These are phyloP conservation scores for Albula glossodonta DNA, from an alignment of 2,113 vertebrate species.

Conservation along the genomic window DNA sequence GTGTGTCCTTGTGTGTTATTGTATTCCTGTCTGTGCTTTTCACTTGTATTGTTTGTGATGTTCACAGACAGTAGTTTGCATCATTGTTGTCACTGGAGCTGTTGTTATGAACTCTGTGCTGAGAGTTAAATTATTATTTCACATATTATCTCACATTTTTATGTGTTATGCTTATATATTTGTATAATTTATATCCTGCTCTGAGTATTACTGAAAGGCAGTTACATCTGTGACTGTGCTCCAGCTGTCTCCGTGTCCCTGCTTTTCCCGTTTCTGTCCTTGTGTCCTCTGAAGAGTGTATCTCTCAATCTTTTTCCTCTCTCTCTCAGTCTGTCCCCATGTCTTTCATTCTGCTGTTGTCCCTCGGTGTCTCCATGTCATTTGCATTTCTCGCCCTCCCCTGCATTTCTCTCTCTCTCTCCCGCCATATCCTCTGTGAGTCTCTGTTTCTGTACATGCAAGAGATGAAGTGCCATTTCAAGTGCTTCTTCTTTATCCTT, in stretches of 20 bases:
- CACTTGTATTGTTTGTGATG: too few species aligned
- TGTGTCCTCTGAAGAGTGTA: too few species aligned
- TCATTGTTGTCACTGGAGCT: too few species aligned
- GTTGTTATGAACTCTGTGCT: too few species aligned
- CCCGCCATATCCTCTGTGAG: background rate
- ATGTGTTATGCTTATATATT: too few species aligned
- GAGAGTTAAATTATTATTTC: too few species aligned
- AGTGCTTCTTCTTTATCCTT: background rate
- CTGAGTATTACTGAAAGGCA: background rate
- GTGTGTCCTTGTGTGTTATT: too few species aligned
- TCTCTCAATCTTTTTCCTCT: background rate
- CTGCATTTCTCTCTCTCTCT: background rate
- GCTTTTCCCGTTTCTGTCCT: background rate
- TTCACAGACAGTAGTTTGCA: too few species aligned
- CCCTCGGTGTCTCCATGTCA: constrained; percentile 32
- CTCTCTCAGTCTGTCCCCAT: background rate
- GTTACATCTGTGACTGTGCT: background rate
- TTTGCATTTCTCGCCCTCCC: constrained; percentile 44
- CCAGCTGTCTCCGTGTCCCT: background rate
- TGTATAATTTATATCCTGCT: background rate
- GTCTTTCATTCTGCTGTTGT: too few species aligned
- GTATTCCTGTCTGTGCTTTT: too few species aligned
- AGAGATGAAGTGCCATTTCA: background rate
- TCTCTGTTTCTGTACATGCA: background rate
- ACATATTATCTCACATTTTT: too few species aligned